Evolutionary conservation across 2,113 vertebrate species (phyloP).

Genomic region (Merops nubicus): DNA sequence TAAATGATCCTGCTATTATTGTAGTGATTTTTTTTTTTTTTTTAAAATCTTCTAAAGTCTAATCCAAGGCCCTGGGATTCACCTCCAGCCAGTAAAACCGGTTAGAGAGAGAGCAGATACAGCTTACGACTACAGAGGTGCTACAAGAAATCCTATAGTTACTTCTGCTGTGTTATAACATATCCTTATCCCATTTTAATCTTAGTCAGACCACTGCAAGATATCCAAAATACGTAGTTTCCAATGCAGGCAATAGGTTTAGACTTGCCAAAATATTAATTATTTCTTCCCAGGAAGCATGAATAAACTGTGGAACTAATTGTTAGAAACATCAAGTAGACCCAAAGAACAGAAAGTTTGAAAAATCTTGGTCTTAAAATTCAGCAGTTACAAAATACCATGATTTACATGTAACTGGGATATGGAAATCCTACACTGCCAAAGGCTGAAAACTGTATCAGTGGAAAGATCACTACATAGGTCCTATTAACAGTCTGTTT

Average conservation of each 20-base stretch:
- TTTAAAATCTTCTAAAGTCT: neutral
- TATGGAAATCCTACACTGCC: neutral
- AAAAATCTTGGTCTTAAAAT: too few relatives aligned
- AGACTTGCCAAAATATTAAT: neutral
- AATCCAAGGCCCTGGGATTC: neutral
- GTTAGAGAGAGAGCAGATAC: neutral
- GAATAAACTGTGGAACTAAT: neutral
- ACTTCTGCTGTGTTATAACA: neutral
- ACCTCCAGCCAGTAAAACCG: neutral
- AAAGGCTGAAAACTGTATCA: neutral
- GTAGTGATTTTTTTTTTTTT: neutral
- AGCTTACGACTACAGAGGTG: neutral
- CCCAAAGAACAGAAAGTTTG: neutral
- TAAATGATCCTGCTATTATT: neutral
- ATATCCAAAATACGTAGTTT: neutral
- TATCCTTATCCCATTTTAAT: neutral
- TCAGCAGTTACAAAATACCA: neutral
- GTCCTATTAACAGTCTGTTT: neutral
- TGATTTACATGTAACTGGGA: neutral
- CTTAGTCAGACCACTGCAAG: neutral
- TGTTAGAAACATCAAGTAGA: neutral
- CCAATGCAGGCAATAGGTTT: neutral
- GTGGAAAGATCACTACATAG: neutral
- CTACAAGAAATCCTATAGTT: neutral
- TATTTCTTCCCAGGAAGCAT: neutral